Evolutionary conservation across 2,113 vertebrate genomes (phyloP).

Genomic region (Coptodon rendalli): DNA sequence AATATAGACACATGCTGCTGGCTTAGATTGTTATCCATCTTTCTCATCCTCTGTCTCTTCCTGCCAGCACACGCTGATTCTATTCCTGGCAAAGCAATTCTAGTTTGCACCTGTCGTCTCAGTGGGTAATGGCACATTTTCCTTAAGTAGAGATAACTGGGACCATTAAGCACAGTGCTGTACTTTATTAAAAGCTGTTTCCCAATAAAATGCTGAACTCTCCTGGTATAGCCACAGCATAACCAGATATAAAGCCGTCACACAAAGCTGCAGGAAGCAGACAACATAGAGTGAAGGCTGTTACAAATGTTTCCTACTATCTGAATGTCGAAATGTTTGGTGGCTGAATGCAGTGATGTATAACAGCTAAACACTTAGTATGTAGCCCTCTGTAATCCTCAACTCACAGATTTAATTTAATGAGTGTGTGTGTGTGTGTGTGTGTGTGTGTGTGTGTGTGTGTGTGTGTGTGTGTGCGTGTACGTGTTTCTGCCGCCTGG

Average conservation of each 20-base stretch:
- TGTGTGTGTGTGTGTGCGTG: neutral
- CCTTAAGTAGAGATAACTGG: neutral
- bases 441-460: neutral
- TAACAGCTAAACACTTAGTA: neutral
- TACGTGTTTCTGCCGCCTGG: neutral
- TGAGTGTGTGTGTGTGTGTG: neutral
- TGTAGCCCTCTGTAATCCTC: neutral
- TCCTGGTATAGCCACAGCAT: neutral
- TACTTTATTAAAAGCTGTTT: neutral
- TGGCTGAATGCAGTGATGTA: neutral
- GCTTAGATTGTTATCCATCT: constrained; percentile 5
- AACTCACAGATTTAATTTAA: neutral
- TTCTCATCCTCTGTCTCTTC: neutral
- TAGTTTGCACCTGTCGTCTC: constrained; percentile 10
- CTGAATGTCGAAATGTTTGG: neutral
- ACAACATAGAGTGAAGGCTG: neutral
- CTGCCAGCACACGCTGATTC: neutral
- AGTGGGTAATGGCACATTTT: constrained; percentile 1
- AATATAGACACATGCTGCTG: neutral
- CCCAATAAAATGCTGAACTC: neutral
- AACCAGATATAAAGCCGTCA: neutral
- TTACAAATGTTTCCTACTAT: neutral
- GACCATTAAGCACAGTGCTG: neutral
- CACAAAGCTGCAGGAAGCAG: neutral
- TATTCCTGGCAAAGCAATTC: neutral